A percentile compares a stretch with the other conserved stretches of the same genome.
These are phyloP conservation scores for Poecilus cupreus DNA, from an alignment of 2,888 invertebrate species.

Conservation along the genomic window DNA sequence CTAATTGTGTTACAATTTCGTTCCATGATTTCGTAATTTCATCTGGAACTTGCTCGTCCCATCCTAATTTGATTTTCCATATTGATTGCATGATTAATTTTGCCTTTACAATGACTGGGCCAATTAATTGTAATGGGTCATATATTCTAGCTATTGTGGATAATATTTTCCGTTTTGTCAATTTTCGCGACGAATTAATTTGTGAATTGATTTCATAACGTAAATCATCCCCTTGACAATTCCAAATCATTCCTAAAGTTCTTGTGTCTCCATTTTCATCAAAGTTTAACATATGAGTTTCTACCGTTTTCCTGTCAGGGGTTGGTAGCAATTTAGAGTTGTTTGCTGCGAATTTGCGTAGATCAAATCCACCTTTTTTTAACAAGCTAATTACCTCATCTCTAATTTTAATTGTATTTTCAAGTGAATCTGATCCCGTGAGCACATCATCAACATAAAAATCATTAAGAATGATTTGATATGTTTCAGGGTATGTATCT, in stretches of 20 bases:
- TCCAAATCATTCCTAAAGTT: background rate
- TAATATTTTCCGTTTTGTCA: constrained; percentile 2
- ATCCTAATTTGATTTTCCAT: background rate
- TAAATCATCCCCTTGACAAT: too few species aligned
- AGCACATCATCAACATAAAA: constrained; percentile 22
- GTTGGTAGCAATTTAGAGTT: background rate
- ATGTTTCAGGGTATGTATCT: background rate
- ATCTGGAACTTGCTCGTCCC: constrained; percentile 7
- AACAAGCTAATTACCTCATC: background rate
- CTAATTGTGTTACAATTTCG: background rate
- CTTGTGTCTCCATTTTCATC: background rate
- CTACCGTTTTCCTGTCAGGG: background rate
- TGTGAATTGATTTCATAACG: background rate
- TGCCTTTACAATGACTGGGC: background rate
- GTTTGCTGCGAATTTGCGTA: background rate
- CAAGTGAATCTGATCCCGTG: background rate
- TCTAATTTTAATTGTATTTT: background rate
- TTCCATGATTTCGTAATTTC: background rate
- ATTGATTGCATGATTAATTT: background rate
- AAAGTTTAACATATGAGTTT: background rate
- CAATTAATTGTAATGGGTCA: background rate
- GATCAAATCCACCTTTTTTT: background rate
- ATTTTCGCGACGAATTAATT: background rate
- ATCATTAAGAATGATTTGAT: background rate
- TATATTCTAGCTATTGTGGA: background rate